Percentiles rank a stretch among this genome's conserved stretches.
phyloP scores from a whole-genome alignment of 2,888 invertebrate genomes.

The Prosapia bicincta region DNA sequence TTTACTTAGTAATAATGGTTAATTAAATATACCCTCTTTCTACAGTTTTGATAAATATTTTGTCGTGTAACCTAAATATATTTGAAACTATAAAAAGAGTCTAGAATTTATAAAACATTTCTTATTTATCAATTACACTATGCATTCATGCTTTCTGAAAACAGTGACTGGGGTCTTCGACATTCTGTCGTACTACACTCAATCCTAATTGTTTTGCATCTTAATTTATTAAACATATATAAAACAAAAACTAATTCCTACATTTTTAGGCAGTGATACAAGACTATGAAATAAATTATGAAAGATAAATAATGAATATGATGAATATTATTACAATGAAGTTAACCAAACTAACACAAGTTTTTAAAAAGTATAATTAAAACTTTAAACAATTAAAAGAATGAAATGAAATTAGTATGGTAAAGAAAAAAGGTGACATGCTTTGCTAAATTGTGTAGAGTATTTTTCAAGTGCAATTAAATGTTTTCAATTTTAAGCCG shows the following conservation, averaged over 20 bases:
- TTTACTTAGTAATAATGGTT: not conserved
- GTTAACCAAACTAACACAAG: too few relatives aligned
- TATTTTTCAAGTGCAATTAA: too few relatives aligned
- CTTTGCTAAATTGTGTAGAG: too few relatives aligned
- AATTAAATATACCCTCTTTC: constrained; percentile 1
- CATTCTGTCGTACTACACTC: not conserved
- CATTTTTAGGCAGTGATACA: not conserved
- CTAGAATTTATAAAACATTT: not conserved
- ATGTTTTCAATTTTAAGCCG: too few relatives aligned
- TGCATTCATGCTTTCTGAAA: not conserved
- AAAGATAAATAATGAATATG: not conserved
- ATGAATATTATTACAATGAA: too few relatives aligned
- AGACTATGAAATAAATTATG: not conserved
- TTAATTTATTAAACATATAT: not conserved
- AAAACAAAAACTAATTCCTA: not conserved
- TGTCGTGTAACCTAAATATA: not conserved
- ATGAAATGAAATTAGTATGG: too few relatives aligned
- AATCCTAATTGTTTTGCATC: not conserved
- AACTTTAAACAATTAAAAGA: too few relatives aligned
- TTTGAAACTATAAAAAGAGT: not conserved
- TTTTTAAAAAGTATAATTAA: too few relatives aligned
- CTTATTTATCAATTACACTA: not conserved
- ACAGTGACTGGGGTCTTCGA: not conserved
- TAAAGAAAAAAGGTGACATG: too few relatives aligned
- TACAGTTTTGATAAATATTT: not conserved